phyloP scores from a whole-genome alignment of 2,113 vertebrate species.

The Pluvialis apricaria region DNA sequence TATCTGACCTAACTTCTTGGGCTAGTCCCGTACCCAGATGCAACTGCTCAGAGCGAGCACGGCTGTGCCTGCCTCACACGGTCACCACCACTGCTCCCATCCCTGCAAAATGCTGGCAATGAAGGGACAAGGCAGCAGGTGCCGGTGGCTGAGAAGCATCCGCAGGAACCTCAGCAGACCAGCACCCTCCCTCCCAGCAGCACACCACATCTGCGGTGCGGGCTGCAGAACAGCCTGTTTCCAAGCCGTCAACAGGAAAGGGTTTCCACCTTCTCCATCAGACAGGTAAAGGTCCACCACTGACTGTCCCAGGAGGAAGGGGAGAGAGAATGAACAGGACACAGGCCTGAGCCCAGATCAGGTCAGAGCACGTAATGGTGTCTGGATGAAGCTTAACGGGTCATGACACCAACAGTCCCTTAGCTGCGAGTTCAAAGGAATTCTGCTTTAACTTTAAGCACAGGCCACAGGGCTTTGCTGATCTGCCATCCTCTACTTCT shows the following conservation, averaged over 20 bases:
- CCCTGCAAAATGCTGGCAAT: background rate
- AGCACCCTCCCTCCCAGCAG: background rate
- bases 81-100: background rate
- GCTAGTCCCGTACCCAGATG: accelerated
- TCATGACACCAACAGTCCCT: too few relatives aligned
- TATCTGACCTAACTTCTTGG: background rate
- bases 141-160: background rate
- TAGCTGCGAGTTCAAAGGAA: too few relatives aligned
- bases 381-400: too few relatives aligned
- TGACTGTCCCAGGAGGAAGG: background rate
- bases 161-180: background rate
- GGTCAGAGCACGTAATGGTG: too few relatives aligned
- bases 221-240: background rate
- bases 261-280: background rate
- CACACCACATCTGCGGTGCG: accelerated
- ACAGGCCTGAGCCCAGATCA: background rate
- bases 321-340: background rate
- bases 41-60: accelerated
- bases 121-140: background rate
- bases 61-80: background rate
- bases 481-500: too few relatives aligned
- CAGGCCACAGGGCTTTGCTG: too few relatives aligned
- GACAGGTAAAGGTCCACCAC: background rate
- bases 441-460: too few relatives aligned
- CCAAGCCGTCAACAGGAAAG: background rate